phyloP scores from a whole-genome alignment of 2,113 vertebrate species.

The Amphilophus citrinellus region DNA sequence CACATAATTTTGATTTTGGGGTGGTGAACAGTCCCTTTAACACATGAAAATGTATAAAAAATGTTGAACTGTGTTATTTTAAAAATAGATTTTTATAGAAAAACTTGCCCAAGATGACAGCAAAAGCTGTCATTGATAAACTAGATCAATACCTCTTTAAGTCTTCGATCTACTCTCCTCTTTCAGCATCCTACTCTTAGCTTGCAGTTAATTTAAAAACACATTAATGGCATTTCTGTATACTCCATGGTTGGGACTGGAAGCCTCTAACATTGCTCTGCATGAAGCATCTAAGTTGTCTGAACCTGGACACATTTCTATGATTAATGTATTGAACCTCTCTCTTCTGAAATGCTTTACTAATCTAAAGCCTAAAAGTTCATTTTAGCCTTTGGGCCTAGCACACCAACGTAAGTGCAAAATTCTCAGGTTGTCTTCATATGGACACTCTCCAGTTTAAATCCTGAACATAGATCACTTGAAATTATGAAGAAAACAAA shows the following conservation, averaged over 20 bases:
- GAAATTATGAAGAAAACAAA: too few species aligned
- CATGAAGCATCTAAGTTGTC: not conserved
- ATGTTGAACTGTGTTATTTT: not conserved
- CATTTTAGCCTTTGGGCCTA: not conserved
- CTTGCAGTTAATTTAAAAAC: not conserved
- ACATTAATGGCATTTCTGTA: constrained; percentile 1
- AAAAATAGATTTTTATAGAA: not conserved
- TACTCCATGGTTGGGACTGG: not conserved
- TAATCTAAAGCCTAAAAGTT: not conserved
- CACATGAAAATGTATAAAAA: not conserved
- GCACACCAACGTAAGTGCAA: not conserved
- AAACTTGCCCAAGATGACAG: not conserved
- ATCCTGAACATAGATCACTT: not conserved
- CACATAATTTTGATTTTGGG: not conserved
- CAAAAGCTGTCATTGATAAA: not conserved
- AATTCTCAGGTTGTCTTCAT: not conserved
- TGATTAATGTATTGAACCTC: not conserved
- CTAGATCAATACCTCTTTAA: not conserved
- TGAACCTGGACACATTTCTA: not conserved
- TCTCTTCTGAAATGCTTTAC: not conserved
- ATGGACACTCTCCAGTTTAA: not conserved
- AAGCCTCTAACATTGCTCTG: not conserved
- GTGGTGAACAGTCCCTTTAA: not conserved
- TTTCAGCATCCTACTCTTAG: not conserved
- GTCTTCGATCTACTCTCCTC: not conserved